These are phyloP conservation scores for Drepanosiphum platanoidis DNA, from an alignment of 2,888 invertebrate genomes.

Conservation along the genomic window DNA sequence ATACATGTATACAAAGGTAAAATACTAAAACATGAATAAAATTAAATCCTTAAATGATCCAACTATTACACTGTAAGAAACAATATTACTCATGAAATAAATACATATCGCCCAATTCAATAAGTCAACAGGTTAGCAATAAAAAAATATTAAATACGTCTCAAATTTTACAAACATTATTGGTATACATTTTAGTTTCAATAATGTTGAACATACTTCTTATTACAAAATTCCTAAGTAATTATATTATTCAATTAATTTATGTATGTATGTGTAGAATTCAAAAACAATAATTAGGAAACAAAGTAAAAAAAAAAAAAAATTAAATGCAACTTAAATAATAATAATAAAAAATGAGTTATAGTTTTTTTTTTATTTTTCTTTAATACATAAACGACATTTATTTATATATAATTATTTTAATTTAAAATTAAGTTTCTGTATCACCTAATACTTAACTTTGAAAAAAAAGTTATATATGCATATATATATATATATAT, in stretches of 20 bases:
- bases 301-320: slow-evolving; percentile 31
- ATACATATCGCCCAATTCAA: slow-evolving; percentile 36
- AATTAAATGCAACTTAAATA: slow-evolving; percentile 53
- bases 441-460: slow-evolving; percentile 52
- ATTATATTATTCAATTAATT: slow-evolving; percentile 13
- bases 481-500: slow-evolving; percentile 36
- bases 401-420: slow-evolving; percentile 61
- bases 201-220: slow-evolving; percentile 11
- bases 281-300: slow-evolving; percentile 34
- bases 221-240: slow-evolving; percentile 3
- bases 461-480: slow-evolving; percentile 32
- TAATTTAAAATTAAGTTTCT: slow-evolving; percentile 57
- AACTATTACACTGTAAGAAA: slow-evolving; percentile 1
- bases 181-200: slow-evolving; percentile 16
- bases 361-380: slow-evolving; percentile 45
- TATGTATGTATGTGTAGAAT: slow-evolving; percentile 5
- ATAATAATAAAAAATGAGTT: slow-evolving; percentile 51
- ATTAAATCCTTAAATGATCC: slow-evolving; percentile 6
- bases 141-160: background rate
- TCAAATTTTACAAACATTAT: slow-evolving; percentile 31
- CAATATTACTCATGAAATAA: slow-evolving; percentile 28
- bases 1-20: slow-evolving; percentile 34
- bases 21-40: slow-evolving; percentile 31
- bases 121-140: slow-evolving; percentile 9
- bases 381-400: slow-evolving; percentile 54